Conservation (phyloP, 2,888 invertebrate species). For the Pycnomerus fuliginosus region DNA sequence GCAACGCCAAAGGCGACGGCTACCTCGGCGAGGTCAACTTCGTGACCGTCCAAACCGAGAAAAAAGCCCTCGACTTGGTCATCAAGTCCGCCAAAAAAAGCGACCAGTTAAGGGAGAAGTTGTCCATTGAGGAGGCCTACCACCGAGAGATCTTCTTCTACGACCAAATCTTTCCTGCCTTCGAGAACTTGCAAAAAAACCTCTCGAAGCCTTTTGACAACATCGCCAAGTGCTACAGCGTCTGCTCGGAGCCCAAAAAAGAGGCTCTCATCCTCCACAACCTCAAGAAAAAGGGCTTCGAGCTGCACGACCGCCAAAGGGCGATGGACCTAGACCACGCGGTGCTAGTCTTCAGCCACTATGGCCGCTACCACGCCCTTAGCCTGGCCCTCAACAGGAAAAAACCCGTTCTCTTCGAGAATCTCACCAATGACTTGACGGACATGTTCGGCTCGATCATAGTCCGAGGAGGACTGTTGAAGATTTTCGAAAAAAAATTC, state of each 20-base stretch:
- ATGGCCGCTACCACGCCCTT: conserved; percentile 35
- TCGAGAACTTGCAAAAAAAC: conserved; percentile 27
- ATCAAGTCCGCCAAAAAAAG: conserved; percentile 35
- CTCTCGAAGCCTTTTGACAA: conserved; percentile 23
- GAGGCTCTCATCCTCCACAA: conserved; percentile 38
- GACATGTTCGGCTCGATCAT: conserved; percentile 32
- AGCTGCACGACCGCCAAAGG: conserved; percentile 30
- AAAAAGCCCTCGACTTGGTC: conserved; percentile 30
- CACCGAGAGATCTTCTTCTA: conserved; percentile 28
- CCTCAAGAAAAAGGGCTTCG: conserved; percentile 32
- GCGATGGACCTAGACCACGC: conserved; percentile 40
- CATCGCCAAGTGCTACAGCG: conserved; percentile 34
- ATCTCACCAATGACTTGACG: conserved; percentile 30
- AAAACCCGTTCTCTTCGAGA: conserved; percentile 26
- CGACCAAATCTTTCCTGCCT: conserved; percentile 30
- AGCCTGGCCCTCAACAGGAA: conserved; percentile 31
- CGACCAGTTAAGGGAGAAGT: conserved; percentile 29
- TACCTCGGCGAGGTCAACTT: conserved; percentile 37
- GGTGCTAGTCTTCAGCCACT: conserved; percentile 26
- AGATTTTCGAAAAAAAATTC: conserved; percentile 19
- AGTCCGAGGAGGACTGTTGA: conserved; percentile 13
- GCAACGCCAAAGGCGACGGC: conserved; percentile 35
- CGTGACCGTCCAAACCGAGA: conserved; percentile 24
- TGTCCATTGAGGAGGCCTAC: conserved; percentile 26
- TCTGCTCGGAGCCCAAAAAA: conserved; percentile 26